These are phyloP conservation scores for Limnephilus rhombicus DNA, from an alignment of 2,888 invertebrate species.

Conservation along the genomic window DNA sequence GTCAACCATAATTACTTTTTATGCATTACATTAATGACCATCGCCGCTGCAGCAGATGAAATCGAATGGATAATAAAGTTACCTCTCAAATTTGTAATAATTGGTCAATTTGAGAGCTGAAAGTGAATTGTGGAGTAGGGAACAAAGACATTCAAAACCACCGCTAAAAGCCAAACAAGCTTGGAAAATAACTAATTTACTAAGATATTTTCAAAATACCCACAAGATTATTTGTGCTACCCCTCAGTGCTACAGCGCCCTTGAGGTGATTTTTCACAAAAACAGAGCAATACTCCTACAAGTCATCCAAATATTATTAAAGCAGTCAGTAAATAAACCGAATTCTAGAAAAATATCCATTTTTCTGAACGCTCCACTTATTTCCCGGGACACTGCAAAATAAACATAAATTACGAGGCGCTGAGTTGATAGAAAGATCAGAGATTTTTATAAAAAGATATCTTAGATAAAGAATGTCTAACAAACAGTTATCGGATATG, in stretches of 20 bases:
- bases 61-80: conserved; percentile 45
- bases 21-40: conserved; percentile 50
- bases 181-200: not conserved
- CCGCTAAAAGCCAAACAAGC: conserved; percentile 9
- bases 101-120: conserved; percentile 39
- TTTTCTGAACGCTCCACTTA: not conserved
- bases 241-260: not conserved
- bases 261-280: too few relatives aligned
- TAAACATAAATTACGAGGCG: not conserved
- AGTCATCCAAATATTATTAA: too few relatives aligned
- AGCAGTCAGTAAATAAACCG: not conserved
- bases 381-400: not conserved
- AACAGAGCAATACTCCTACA: too few relatives aligned
- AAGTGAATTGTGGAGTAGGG: conserved; percentile 27
- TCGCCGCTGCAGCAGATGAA: conserved; percentile 37
- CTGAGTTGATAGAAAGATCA: not conserved
- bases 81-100: conserved; percentile 13
- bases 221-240: not conserved
- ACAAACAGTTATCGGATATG: conserved; percentile 22
- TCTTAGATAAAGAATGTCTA: conserved; percentile 2
- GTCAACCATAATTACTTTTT: conserved; percentile 57
- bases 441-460: not conserved
- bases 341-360: not conserved
- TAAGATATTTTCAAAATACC: not conserved
- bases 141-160: conserved; percentile 25